phyloP scores from a whole-genome alignment of 2,113 vertebrate genomes.

The Tachysurus fulvidraco region DNA sequence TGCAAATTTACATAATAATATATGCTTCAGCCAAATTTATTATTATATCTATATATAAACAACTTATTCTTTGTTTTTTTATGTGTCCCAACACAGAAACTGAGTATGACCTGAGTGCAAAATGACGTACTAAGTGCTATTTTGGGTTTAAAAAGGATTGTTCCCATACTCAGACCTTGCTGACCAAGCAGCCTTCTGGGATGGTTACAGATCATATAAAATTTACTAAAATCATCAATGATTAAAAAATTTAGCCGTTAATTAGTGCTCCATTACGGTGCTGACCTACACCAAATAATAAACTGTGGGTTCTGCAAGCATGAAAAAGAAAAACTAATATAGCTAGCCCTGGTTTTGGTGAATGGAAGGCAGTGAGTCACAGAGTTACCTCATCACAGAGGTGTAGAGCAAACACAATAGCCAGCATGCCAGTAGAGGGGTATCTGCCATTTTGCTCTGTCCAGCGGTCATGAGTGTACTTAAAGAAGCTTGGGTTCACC shows the following conservation, averaged over 20 bases:
- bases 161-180: neutral
- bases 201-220: neutral
- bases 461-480: conserved; percentile 74
- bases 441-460: conserved; percentile 74
- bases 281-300: neutral
- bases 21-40: neutral
- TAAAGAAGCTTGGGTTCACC: conserved; percentile 75
- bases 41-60: neutral
- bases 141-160: neutral
- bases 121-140: neutral
- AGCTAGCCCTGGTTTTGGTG: neutral
- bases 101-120: neutral
- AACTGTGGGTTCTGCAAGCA: neutral
- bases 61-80: neutral
- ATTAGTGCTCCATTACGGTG: neutral
- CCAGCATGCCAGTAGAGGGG: conserved; percentile 77
- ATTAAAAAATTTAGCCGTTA: neutral
- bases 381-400: conserved; percentile 74
- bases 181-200: neutral
- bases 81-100: neutral
- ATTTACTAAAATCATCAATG: neutral
- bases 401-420: conserved; percentile 76
- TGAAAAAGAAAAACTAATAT: neutral
- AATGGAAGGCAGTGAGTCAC: neutral
- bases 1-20: neutral